Base-by-base conservation (phyloP, 2,797 vertebrate species). In the Takifugu rubripes region DNA sequence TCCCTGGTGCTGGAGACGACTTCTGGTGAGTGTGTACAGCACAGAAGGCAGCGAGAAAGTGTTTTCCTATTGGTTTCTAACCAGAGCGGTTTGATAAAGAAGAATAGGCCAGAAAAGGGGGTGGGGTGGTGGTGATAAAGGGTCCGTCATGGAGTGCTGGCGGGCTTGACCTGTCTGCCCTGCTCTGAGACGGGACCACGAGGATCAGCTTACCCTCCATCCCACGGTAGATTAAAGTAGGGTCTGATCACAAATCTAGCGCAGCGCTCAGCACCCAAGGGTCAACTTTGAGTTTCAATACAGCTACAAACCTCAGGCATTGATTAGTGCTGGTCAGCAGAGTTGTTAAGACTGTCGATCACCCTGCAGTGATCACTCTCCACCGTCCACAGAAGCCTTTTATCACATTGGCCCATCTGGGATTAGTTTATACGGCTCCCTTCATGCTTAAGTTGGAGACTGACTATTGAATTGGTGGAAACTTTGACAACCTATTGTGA, bases 1-100 rank as follows among this genome's bases (percentile, higher is more conserved):
- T 89, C 68, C 92, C 93, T 43, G 92, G 92, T 72, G 88, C 84
- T 64, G 85, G 90, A 0, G 95, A 99, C 56, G 95, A 97, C 85
- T 96, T 94, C 90, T 96, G 96, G 97, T 98, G 62, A 89, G 36
- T 15, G 44, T 21, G 26, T 16, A 6, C 24, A 14, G 47, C 14
- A 6, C 25, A 1, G 21, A 27, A 1, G 24, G 52, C 7, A 45
- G 36, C 14, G 3, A 27, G n/a, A 25, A 49, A 27, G 27, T 49
- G 55, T 29, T 26, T 47, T 40, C 66, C 31, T 40, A 21, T 49
- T 71, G 9, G 49, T 56, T 16, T 72, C 64, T 26, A 46, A 56
- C 17, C 16, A 40, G 25, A 57, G 31, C 26, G 60, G 24, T 6
- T 63, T 24, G n/a, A 29, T 56, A 45, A 54, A 52, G 52, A 43